Evolutionary conservation across 2,888 invertebrate species (phyloP).

Genomic region (Tortrix viridana): DNA sequence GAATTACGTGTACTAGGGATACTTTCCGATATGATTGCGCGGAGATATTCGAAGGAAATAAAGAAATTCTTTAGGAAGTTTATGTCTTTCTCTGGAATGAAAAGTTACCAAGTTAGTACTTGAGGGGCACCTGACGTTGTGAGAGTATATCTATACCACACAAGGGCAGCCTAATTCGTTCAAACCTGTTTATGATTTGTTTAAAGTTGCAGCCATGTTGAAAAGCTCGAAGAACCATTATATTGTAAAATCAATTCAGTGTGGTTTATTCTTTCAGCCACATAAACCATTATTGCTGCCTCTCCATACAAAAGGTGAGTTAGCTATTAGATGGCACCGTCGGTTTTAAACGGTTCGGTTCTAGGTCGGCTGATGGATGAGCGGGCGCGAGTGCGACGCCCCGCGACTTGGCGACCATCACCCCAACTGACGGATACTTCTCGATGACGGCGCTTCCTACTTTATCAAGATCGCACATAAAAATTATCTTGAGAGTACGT

Average conservation of each 20-base stretch:
- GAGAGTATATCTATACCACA: too few species aligned
- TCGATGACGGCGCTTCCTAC: constrained; percentile 79
- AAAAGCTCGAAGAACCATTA: too few species aligned
- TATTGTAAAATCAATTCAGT: too few species aligned
- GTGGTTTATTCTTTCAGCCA: background rate
- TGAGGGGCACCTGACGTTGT: too few species aligned
- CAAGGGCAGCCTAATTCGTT: too few species aligned
- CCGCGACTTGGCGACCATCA: constrained; percentile 46
- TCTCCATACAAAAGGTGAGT: background rate
- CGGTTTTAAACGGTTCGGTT: constrained; percentile 67
- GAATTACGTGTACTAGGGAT: constrained; percentile 2
- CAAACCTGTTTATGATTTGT: too few species aligned
- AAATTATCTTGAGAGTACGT: too few species aligned
- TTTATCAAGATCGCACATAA: constrained; percentile 40
- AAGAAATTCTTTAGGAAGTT: too few species aligned
- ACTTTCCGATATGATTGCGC: background rate
- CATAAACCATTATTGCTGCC: background rate
- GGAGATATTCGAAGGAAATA: background rate
- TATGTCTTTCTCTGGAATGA: too few species aligned
- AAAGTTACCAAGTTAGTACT: too few species aligned
- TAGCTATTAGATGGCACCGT: constrained; percentile 45
- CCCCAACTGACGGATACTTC: constrained; percentile 67
- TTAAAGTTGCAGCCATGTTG: too few species aligned
- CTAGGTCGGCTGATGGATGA: constrained; percentile 76
- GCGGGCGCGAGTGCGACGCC: constrained; percentile 60